Conservation (phyloP, 2,113 vertebrate genomes). For the Phyllopteryx taeniolatus region DNA sequence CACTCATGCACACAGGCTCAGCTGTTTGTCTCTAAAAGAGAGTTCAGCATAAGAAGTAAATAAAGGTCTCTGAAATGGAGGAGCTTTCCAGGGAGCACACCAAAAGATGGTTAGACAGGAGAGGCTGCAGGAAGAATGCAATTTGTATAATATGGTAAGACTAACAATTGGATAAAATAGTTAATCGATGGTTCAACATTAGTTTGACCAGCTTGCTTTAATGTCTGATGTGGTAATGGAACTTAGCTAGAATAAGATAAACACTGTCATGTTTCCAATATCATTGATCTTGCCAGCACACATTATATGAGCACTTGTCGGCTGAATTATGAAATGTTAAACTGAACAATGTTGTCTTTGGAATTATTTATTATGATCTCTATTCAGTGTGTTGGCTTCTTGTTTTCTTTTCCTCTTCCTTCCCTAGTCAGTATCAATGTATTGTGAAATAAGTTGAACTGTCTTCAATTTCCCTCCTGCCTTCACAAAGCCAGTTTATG, state of each 20-base stretch:
- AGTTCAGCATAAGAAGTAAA: constrained; percentile 47
- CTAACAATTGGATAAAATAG: constrained; percentile 22
- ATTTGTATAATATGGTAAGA: constrained; percentile 64
- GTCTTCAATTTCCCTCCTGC: constrained; percentile 19
- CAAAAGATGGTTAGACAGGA: constrained; percentile 46
- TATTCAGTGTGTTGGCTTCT: constrained; percentile 49
- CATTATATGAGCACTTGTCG: constrained; percentile 27
- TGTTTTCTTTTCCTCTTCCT: constrained; percentile 40
- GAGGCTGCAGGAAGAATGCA: constrained; percentile 37
- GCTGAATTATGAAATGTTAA: constrained; percentile 32
- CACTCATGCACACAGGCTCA: constrained; percentile 57
- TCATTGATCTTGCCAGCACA: constrained; percentile 43
- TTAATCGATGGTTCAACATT: constrained; percentile 36
- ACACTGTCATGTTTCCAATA: constrained; percentile 21
- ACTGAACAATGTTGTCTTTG: constrained; percentile 38
- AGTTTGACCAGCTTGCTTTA: constrained; percentile 34
- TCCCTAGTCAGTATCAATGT: constrained; percentile 50
- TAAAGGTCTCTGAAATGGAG: constrained; percentile 37
- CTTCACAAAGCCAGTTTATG: constrained; percentile 56
- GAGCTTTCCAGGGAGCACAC: constrained; percentile 37
- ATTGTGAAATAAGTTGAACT: constrained; percentile 51
- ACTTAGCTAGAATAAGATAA: constrained; percentile 16
- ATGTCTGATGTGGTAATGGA: constrained; percentile 42
- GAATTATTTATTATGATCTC: constrained; percentile 46
- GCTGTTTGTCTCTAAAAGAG: constrained; percentile 67